These are phyloP conservation scores for Xenentodon cancila DNA, from an alignment of 2,797 vertebrate genomes.

Conservation along the genomic window DNA sequence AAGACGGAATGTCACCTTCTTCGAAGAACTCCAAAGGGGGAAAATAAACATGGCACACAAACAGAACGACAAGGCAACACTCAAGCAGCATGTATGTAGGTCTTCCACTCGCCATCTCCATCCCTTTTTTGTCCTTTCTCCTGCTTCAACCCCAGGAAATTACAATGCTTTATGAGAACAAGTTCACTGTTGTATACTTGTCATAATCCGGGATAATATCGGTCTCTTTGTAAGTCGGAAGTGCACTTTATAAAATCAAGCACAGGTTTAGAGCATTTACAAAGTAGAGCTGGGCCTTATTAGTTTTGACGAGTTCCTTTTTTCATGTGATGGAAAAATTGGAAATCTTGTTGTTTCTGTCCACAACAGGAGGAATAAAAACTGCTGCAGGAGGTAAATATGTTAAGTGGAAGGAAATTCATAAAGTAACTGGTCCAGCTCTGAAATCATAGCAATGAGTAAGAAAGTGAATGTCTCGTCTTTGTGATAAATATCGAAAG, in stretches of 20 bases:
- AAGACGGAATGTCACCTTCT: slow-evolving; percentile 48
- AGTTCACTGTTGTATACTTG: slow-evolving; percentile 14
- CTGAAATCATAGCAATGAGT: slow-evolving; percentile 23
- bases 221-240: slow-evolving; percentile 31
- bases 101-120: slow-evolving; percentile 47
- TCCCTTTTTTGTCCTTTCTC: slow-evolving; percentile 26
- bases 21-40: slow-evolving; percentile 25
- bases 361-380: too few species aligned
- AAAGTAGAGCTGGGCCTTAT: slow-evolving; percentile 7
- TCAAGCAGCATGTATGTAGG: slow-evolving; percentile 80
- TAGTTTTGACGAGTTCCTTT: too few species aligned
- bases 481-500: slow-evolving; percentile 32
- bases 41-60: slow-evolving; percentile 49
- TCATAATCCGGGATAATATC: slow-evolving; percentile 19
- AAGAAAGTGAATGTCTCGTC: slow-evolving; percentile 48
- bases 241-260: slow-evolving; percentile 41
- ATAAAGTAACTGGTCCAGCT: slow-evolving; percentile 16
- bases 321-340: too few species aligned
- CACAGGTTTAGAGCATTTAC: slow-evolving; percentile 35
- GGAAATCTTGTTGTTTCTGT: too few species aligned
- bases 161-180: slow-evolving; percentile 10
- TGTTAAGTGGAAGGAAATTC: neutral
- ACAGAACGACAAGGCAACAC: slow-evolving; percentile 70
- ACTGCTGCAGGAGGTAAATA: slow-evolving; percentile 1
- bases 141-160: slow-evolving; percentile 39